Evolutionary conservation across 2,797 vertebrate species (phyloP).

Genomic region (Chaunax sp.): DNA sequence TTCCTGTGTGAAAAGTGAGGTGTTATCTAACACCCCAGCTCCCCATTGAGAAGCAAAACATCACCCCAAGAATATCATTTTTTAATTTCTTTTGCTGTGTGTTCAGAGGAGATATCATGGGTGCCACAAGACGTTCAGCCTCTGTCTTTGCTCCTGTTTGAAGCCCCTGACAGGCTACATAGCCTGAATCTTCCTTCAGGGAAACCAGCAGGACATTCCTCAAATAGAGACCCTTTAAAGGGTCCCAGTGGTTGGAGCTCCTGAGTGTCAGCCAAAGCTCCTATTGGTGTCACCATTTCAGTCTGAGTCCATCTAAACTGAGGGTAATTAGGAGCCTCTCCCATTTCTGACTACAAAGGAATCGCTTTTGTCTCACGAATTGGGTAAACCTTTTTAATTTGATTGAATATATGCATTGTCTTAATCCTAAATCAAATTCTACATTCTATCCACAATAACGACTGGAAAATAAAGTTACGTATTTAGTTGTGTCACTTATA

Average conservation of each 20-base stretch:
- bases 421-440: constrained; percentile 4
- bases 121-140: constrained; percentile 50
- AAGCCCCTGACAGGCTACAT: constrained; percentile 71
- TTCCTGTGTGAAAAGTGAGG: constrained; percentile 54
- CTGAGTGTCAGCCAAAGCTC: constrained; percentile 42
- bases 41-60: constrained; percentile 41
- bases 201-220: constrained; percentile 72
- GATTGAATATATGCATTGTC: constrained; percentile 8
- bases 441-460: neutral
- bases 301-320: constrained; percentile 46
- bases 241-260: constrained; percentile 46
- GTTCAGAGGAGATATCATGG: constrained; percentile 72
- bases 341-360: constrained; percentile 17
- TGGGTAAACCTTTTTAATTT: constrained; percentile 28
- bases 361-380: constrained; percentile 20
- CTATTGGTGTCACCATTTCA: constrained; percentile 58
- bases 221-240: constrained; percentile 67
- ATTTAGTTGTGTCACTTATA: neutral
- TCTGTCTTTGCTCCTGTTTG: constrained; percentile 72
- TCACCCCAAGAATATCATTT: constrained; percentile 24
- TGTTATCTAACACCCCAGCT: constrained; percentile 61
- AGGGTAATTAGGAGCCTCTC: constrained; percentile 54
- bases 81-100: constrained; percentile 59
- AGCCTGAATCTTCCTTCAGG: constrained; percentile 67
- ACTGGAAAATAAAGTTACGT: neutral